Conservation (phyloP, 2,888 invertebrate species). For the Drosophila heteroneura region DNA sequence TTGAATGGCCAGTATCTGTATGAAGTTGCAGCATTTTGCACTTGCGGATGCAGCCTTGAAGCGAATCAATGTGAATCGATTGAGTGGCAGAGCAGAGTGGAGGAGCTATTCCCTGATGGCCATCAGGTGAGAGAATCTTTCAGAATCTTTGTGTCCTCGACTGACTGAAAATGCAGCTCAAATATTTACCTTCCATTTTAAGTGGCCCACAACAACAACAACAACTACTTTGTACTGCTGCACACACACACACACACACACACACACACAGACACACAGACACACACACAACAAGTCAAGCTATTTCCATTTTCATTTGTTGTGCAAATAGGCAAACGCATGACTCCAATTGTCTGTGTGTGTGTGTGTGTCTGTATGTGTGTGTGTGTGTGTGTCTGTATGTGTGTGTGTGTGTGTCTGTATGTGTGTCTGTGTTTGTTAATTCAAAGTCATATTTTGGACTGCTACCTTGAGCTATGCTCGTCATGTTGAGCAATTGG, state of each 20-base stretch:
- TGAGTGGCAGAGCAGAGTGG: constrained; percentile 18
- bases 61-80: constrained; percentile 62
- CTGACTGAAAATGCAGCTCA: constrained; percentile 63
- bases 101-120: constrained; percentile 39
- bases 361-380: neutral
- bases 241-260: neutral
- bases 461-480: constrained; percentile 47
- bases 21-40: constrained; percentile 29
- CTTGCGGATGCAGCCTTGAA: constrained; percentile 37
- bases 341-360: constrained; percentile 27
- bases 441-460: constrained; percentile 68
- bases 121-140: constrained; percentile 11
- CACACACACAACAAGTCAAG: constrained; percentile 25
- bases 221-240: constrained; percentile 10
- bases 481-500: constrained; percentile 33
- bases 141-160: constrained; percentile 14
- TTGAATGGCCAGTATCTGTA: constrained; percentile 25
- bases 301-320: constrained; percentile 79
- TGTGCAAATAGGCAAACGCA: constrained; percentile 76
- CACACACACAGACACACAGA: neutral
- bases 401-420: neutral
- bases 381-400: constrained; percentile 11
- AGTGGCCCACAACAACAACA: constrained; percentile 52
- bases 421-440: constrained; percentile 28
- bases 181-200: constrained; percentile 80